These are phyloP conservation scores for Tarsius wallacei DNA, from an alignment of 2,797 vertebrate species.

Conservation along the genomic window DNA sequence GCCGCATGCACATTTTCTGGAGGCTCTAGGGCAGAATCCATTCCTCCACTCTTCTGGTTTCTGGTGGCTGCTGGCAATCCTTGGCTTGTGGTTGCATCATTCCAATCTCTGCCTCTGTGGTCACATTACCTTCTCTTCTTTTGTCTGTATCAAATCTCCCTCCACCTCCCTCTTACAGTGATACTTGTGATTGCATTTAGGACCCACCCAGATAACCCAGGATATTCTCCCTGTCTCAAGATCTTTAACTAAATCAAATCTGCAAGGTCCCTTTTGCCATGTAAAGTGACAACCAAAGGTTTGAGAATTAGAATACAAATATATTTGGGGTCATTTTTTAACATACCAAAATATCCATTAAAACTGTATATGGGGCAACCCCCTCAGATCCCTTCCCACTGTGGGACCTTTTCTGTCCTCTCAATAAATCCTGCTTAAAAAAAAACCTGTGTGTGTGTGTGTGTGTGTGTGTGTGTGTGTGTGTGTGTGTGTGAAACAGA, in stretches of 20 bases:
- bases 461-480: neutral
- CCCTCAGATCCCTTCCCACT: too few relatives aligned
- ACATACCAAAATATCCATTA: neutral
- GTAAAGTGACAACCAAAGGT: neutral
- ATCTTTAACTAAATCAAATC: slow-evolving; percentile 9
- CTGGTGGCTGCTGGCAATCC: neutral
- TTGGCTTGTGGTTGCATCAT: neutral
- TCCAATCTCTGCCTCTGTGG: neutral
- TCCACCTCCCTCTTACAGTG: neutral
- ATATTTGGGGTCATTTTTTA: neutral
- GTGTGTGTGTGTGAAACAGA: neutral
- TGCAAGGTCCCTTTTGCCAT: slow-evolving; percentile 6
- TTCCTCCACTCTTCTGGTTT: neutral
- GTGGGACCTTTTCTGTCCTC: too few relatives aligned
- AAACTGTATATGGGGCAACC: neutral
- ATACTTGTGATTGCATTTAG: neutral
- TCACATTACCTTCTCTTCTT: neutral
- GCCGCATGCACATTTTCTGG: too few relatives aligned
- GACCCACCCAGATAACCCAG: neutral
- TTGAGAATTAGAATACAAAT: slow-evolving; percentile 24
- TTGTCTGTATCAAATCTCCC: neutral
- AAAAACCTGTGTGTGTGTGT: too few relatives aligned
- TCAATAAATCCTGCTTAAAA: too few relatives aligned
- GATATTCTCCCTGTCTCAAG: neutral
- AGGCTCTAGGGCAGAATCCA: neutral